Conservation (phyloP, 1,140 invertebrate genomes). For the Oncopodura yosiiana region DNA sequence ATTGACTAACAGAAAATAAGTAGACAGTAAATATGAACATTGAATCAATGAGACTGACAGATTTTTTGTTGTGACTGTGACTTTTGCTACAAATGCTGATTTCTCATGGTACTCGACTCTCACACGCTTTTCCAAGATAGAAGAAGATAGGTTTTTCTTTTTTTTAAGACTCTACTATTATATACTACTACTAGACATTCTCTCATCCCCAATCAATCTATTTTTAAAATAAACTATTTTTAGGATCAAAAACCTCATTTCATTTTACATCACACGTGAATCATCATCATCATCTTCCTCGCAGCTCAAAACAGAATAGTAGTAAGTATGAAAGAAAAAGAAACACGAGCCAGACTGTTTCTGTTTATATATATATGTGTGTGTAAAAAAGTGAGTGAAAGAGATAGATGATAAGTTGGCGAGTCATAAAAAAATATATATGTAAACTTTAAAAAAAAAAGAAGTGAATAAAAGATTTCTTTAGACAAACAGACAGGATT, state of each 20-base stretch:
- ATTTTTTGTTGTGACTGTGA: no score
- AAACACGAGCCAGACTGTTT: no score
- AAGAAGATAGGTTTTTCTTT: neutral
- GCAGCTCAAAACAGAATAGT: neutral
- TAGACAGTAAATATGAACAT: no score
- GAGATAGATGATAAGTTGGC: neutral
- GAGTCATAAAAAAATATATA: neutral
- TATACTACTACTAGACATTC: neutral
- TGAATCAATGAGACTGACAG: no score
- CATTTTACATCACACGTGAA: slow-evolving; percentile 7
- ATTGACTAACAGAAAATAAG: no score
- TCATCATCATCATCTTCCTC: slow-evolving; percentile 11
- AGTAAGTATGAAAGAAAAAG: no score
- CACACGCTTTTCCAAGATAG: neutral
- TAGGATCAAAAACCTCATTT: slow-evolving; percentile 25
- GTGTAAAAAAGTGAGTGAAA: no score
- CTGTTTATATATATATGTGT: no score
- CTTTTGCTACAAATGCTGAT: no score
- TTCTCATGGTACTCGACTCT: no score
- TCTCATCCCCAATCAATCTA: slow-evolving; percentile 13
- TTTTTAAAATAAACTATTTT: slow-evolving; percentile 20
- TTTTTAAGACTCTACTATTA: no score
- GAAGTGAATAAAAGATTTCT: neutral
- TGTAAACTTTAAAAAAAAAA: neutral
- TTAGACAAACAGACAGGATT: slow-evolving; percentile 14